Base-by-base conservation (phyloP, 2,797 vertebrate species). In the Yasuhikotakia modesta region DNA sequence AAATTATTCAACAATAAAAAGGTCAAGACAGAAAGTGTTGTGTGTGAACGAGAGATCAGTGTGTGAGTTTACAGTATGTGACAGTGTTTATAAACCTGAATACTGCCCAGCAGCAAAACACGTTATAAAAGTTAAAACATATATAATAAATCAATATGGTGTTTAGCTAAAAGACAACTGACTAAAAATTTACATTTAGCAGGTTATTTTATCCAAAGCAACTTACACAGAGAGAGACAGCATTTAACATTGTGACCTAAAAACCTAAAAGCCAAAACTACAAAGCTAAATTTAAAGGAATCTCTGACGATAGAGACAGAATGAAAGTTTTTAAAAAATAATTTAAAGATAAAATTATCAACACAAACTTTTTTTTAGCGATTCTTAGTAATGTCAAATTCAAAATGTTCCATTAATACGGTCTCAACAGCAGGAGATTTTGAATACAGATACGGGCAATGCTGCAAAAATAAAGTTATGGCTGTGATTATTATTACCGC, bases 401-500 rank as follows among this genome's bases (percentile, higher is more conserved):
- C 14, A 48, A 48, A 2, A 35, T 7, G 5, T 4, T 35, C 5
- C 1, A 14, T 13, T 46, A 14, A 46, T 13, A 27, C 22, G 4
- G 53, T 55, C 3, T 55, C 22, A 22, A 22, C 17, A 55, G 53
- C 22, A 4, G 4, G 16, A 58, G 22, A 22, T 27, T 55, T 66
- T 30, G 43, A 39, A 75, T 14, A 52, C 32, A 52, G 58, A 74
- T 48, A 32, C 50, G 63, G n/a, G 55, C 22, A 55, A 66, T 16
- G 65, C 46, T 55, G 57, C 58, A 60, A 63, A 74, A 65, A 70
- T 50, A 74, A 61, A 2, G 4, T 55, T 64, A 45, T 53, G 69
- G 65, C 45, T 60, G 45, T 7, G 60, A 70, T 70, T 74, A 70
- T 76, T 70, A 53, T 70, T 70, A 58, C 60, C 22, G 14, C 46